phyloP scores from a whole-genome alignment of 2,797 vertebrate genomes.

The Pelobates cultripes region DNA sequence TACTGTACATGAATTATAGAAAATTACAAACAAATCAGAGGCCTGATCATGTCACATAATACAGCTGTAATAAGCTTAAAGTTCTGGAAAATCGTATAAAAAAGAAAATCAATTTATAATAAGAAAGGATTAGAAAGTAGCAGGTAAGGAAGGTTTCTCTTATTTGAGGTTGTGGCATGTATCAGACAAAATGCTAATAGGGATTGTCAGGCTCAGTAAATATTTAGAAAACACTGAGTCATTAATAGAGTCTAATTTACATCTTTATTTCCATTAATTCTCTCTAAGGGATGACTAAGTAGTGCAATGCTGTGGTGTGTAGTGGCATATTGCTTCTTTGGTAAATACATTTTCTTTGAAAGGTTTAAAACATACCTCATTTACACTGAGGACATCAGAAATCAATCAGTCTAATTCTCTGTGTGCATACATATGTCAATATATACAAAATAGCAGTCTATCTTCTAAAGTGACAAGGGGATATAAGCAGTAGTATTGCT shows the following conservation, averaged over 20 bases:
- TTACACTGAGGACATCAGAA: slow-evolving; percentile 39
- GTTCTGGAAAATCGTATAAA: slow-evolving; percentile 6
- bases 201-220: slow-evolving; percentile 39
- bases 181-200: slow-evolving; percentile 46
- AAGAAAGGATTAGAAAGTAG: slow-evolving; percentile 14
- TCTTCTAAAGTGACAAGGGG: slow-evolving; percentile 46
- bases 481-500: slow-evolving; percentile 35
- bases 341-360: slow-evolving; percentile 31
- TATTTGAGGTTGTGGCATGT: slow-evolving; percentile 44
- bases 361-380: slow-evolving; percentile 30
- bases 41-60: no score
- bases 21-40: no score
- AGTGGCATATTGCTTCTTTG: slow-evolving; percentile 22
- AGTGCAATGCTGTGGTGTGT: slow-evolving; percentile 12
- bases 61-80: no score
- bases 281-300: slow-evolving; percentile 31
- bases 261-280: slow-evolving; percentile 46
- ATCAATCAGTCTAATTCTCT: slow-evolving; percentile 40
- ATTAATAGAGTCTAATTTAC: slow-evolving; percentile 45
- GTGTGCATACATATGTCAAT: slow-evolving; percentile 39
- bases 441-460: slow-evolving; percentile 30
- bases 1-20: no score
- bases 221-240: slow-evolving; percentile 42
- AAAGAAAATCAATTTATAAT: slow-evolving; percentile 61
- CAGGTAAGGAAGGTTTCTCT: slow-evolving; percentile 27